Base-by-base conservation (phyloP, 2,888 invertebrate genomes). In the Linyphia triangularis region DNA sequence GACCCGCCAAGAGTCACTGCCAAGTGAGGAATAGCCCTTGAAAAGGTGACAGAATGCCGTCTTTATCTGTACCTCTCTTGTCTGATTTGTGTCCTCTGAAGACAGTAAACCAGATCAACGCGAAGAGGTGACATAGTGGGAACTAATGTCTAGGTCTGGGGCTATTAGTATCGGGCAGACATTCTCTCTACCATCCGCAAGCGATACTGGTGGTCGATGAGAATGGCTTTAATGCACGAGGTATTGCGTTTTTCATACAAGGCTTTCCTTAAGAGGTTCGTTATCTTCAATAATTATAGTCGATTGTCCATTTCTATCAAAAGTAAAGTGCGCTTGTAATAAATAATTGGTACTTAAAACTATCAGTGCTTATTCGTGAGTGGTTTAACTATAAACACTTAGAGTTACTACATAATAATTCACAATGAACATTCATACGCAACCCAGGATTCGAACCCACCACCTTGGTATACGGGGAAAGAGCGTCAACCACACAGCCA, bases 1-100 rank as follows among this genome's bases (percentile, higher is more conserved):
- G 19, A 24, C 28, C 57, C 43, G 4, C 22, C 2, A 61, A 61
- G 24, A 61, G n/a, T n/a, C 0, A 22, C 24, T 24, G 22, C 19
- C 10, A 10, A 19, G 77, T 24, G 26, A 40, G 61, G 61, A 75
- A 73, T 51, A 65, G 24, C 33, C 7, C 24, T 57, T 16, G 2
- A 63, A 61, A 40, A 67, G 67, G 72, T 70, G 79, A 79, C 72
- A 72, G 72, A 73, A 75, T 73, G 73, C 43, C 65, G 28, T 81
- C 81, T 86, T 86, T 86, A 86, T 86, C 85, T 79, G 51, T 24
- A 30, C 19, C 37, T 24, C 7, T 28, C 77, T n/a, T 24, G 37
- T 61, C 63, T 79, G 79, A 79, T 86, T 86, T 86, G 86, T 79
- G 57, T 24, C 26, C 37, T 9, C 28, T 19, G 9, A 7, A 26